A percentile compares a stretch with the other conserved stretches of the same genome.
Conservation (phyloP, 2,888 invertebrate species). For the Drosophila fungiperda region DNA sequence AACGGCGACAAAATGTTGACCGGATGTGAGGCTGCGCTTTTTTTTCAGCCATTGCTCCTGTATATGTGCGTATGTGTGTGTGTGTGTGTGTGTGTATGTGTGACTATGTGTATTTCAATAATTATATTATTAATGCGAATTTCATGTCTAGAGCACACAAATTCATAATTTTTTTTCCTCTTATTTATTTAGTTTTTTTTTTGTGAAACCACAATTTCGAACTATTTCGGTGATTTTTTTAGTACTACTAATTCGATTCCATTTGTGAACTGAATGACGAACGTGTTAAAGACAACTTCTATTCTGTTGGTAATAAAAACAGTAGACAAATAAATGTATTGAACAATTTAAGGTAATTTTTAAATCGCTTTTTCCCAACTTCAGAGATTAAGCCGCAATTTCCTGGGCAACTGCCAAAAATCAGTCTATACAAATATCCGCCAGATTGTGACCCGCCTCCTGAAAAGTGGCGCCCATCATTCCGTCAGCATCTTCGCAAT, state of each 20-base stretch:
- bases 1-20: slow-evolving; percentile 81
- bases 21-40: slow-evolving; percentile 82
- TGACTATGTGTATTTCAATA: slow-evolving; percentile 53
- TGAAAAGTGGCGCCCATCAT: slow-evolving; percentile 30
- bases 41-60: slow-evolving; percentile 55
- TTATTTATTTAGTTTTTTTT: background rate
- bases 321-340: background rate
- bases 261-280: background rate
- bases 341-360: background rate
- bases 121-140: slow-evolving; percentile 80
- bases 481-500: slow-evolving; percentile 80
- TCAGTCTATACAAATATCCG: slow-evolving; percentile 50
- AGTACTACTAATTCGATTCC: background rate
- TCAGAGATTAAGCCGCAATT: slow-evolving; percentile 60
- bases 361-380: slow-evolving; percentile 1
- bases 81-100: slow-evolving; percentile 9
- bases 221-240: background rate
- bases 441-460: slow-evolving; percentile 8
- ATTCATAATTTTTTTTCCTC: slow-evolving; percentile 52
- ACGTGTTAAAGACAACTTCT: background rate
- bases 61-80: slow-evolving; percentile 3
- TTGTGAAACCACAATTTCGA: background rate
- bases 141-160: slow-evolving; percentile 57
- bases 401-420: slow-evolving; percentile 36
- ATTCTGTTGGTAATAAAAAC: background rate